Base-by-base conservation (phyloP, 2,113 vertebrate genomes). In the Phalacrocorax aristotelis region DNA sequence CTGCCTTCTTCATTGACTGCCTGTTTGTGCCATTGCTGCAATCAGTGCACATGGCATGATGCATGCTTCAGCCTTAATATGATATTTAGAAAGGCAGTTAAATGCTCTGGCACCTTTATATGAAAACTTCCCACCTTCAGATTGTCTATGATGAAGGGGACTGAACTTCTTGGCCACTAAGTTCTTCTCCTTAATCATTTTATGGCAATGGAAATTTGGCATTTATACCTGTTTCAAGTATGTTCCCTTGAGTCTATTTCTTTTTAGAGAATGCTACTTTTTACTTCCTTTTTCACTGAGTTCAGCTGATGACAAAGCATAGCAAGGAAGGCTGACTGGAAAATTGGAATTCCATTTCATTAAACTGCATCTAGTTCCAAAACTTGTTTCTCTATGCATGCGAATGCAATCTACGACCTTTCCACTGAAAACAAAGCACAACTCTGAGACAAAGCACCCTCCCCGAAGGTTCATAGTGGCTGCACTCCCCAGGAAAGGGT, bases 191-290 rank as follows among this genome's bases (percentile, higher is more conserved):
- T 83, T 72, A 58, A 84, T 40, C 57, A 83, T 83, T 94, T 95
- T 83, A 86, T 42, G 20, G 83, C 80, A 69, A 30, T 77, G 89
- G 96, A 96, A 96, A 93, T 86, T 61, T 95, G 83, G 83, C 87
- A 80, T 92, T 96, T 90, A 29, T 83, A 77, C 72, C 83, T 78
- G 29, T 69, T 91, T 91, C 74, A 87, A 91, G 26, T 87, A 74
- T 44, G 32, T 70, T 96, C 77, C 82, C 88, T 77, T 52, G 18
- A 92, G 91, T 75, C 85, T 90, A 78, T 93, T 94, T 96, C 78
- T 54, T 90, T 90, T 92, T 92, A 90, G 34, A 22, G 6, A 95
- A 87, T 57, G 54, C 54, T 86, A 62, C 80, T 57, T 93, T 87
- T 85, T 71, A 61, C 83, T 96, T 92, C 88, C 62, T 89, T 89